Evolutionary conservation across 2,888 invertebrate species (phyloP).

Genomic region (Troides aeacus): DNA sequence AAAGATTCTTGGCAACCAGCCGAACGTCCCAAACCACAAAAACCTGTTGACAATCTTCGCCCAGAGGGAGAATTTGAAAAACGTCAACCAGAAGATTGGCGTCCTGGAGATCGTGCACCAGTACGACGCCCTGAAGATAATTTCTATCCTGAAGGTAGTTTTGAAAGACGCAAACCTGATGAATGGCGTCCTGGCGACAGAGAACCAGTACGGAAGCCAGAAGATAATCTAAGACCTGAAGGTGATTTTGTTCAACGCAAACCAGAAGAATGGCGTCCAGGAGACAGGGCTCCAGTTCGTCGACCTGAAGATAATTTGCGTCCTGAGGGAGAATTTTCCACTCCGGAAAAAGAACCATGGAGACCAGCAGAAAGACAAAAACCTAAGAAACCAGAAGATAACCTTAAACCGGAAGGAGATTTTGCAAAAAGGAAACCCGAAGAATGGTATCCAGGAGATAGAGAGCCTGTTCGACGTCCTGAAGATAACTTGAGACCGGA

Average conservation of each 20-base stretch:
- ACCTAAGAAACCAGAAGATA: slow-evolving; percentile 75
- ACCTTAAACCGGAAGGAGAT: slow-evolving; percentile 79
- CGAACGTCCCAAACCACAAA: slow-evolving; percentile 53
- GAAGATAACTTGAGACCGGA: slow-evolving; percentile 78
- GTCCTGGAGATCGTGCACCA: slow-evolving; percentile 56
- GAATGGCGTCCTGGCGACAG: slow-evolving; percentile 71
- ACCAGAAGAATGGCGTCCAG: slow-evolving; percentile 57
- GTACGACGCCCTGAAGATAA: slow-evolving; percentile 72
- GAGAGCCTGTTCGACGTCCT: slow-evolving; percentile 60
- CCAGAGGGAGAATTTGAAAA: slow-evolving; percentile 81
- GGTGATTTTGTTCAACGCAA: slow-evolving; percentile 55
- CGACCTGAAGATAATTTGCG: slow-evolving; percentile 75
- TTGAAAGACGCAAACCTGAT: slow-evolving; percentile 57
- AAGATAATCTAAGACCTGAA: slow-evolving; percentile 61
- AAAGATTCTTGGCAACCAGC: slow-evolving; percentile 62
- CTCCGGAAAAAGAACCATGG: slow-evolving; percentile 64
- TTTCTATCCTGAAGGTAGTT: slow-evolving; percentile 78
- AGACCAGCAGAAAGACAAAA: slow-evolving; percentile 58
- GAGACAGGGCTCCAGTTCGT: slow-evolving; percentile 56
- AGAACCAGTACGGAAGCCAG: slow-evolving; percentile 75
- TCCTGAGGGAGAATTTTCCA: slow-evolving; percentile 76
- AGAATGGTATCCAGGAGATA: slow-evolving; percentile 74
- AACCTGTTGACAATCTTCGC: slow-evolving; percentile 67
- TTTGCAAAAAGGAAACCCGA: slow-evolving; percentile 70
- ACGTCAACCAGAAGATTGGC: slow-evolving; percentile 72